phyloP scores from a whole-genome alignment of 2,797 vertebrate genomes.

The Phrynocephalus forsythii region DNA sequence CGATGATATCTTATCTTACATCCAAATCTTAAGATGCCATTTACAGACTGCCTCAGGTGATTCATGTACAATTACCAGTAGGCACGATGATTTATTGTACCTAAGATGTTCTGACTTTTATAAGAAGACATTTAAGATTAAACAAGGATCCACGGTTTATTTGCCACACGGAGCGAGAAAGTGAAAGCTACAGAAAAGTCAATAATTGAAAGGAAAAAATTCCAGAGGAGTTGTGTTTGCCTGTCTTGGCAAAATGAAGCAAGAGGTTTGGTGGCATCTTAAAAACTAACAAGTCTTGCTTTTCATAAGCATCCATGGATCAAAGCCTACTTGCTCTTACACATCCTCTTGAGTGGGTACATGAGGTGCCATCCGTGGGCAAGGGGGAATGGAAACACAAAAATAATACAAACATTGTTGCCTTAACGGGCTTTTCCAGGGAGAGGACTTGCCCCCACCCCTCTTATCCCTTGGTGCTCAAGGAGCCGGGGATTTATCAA shows the following conservation, averaged over 20 bases:
- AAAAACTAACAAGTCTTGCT: background rate
- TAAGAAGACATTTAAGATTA: background rate
- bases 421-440: too few species aligned
- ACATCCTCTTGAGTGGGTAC: too few species aligned
- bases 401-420: too few species aligned
- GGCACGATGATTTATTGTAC: background rate
- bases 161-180: conserved; percentile 5
- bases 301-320: background rate
- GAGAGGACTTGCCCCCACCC: too few species aligned
- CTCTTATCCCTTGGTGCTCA: too few species aligned
- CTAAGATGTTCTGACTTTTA: background rate
- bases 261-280: background rate
- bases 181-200: background rate
- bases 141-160: background rate
- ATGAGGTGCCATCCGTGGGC: too few species aligned
- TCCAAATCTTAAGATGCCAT: too few species aligned
- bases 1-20: background rate
- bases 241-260: background rate
- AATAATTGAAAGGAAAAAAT: conserved; percentile 24
- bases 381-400: too few species aligned
- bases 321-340: too few species aligned
- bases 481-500: too few species aligned
- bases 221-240: background rate
- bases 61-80: background rate
- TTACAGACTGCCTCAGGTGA: background rate